These are phyloP conservation scores for Colius striatus DNA, from an alignment of 2,113 vertebrate genomes.

Conservation along the genomic window DNA sequence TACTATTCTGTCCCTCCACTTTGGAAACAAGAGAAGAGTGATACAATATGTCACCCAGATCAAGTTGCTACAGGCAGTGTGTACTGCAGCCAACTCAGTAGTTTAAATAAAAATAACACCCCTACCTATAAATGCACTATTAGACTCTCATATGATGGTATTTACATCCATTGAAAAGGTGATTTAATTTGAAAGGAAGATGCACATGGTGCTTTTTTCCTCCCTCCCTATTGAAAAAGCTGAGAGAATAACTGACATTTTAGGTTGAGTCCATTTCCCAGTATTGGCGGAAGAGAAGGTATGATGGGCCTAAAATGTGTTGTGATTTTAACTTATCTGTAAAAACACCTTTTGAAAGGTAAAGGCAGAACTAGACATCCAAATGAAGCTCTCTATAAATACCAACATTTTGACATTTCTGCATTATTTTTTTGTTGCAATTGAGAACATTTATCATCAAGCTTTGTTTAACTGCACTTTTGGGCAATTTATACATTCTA, in stretches of 20 bases:
- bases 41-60: not conserved
- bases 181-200: not conserved
- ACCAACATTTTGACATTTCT: not conserved
- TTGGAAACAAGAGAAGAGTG: not conserved
- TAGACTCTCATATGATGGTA: not conserved
- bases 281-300: not conserved
- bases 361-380: not conserved
- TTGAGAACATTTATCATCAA: accelerated
- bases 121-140: not conserved
- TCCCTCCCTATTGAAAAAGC: not conserved
- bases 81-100: not conserved
- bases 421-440: not conserved
- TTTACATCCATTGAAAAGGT: not conserved
- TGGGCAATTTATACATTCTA: not conserved
- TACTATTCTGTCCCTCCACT: not conserved
- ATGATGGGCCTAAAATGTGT: not conserved
- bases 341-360: not conserved
- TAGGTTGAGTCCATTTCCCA: not conserved
- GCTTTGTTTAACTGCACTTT: not conserved
- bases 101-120: not conserved
- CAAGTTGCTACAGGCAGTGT: not conserved
- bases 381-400: not conserved
- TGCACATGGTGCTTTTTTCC: no score
- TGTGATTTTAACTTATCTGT: not conserved
- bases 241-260: not conserved